These are phyloP conservation scores for Pogonomyrmex barbatus DNA, from an alignment of 1,140 invertebrate species.

Conservation along the genomic window DNA sequence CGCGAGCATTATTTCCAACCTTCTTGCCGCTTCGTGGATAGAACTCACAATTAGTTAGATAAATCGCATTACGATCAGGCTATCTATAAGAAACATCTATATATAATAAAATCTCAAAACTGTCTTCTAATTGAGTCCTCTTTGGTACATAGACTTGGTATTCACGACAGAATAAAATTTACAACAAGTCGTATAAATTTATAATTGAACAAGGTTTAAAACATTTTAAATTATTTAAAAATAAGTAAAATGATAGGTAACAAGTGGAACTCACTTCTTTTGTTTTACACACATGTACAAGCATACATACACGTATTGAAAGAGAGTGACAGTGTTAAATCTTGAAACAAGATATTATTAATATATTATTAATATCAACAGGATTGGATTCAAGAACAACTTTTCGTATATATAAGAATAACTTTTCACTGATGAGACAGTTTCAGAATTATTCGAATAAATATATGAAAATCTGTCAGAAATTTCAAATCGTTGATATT, in stretches of 20 bases:
- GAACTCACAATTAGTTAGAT: conserved; percentile 48
- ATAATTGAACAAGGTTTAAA: not conserved
- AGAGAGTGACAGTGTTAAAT: not conserved
- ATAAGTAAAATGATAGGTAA: not conserved
- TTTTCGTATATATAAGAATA: not conserved
- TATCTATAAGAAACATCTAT: conserved; percentile 14
- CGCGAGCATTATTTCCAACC: conserved; percentile 41
- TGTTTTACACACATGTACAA: not conserved
- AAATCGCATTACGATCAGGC: conserved; percentile 43
- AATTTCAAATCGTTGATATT: not conserved
- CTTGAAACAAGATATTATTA: not conserved
- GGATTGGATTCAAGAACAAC: not conserved
- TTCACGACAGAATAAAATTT: not conserved
- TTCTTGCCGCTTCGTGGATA: conserved; percentile 46
- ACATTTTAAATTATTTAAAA: not conserved
- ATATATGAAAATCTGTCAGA: not conserved
- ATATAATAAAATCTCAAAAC: not conserved
- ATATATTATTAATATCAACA: not conserved
- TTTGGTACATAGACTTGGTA: not conserved
- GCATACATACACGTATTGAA: not conserved
- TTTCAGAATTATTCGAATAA: not conserved
- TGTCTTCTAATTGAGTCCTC: not conserved
- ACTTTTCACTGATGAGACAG: not conserved
- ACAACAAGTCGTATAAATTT: not conserved
- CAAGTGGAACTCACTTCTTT: not conserved